Evolutionary conservation across 2,797 vertebrate genomes (phyloP), one percentile per base, ranked within the genome.

Genomic region (Alectoris magna): DNA sequence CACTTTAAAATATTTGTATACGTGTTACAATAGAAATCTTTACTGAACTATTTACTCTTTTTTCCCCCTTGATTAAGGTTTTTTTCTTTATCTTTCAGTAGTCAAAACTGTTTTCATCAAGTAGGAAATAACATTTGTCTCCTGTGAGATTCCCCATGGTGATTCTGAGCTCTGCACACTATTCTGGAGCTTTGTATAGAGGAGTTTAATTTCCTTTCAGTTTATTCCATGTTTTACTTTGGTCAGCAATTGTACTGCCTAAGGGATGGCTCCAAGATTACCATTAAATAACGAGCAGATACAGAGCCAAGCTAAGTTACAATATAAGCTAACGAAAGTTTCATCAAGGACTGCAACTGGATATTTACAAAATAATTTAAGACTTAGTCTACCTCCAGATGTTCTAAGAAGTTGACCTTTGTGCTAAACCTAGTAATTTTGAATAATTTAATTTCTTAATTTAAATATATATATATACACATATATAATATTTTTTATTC

Each of bases 161-260:
- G 24, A 63, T 84, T 88, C 59, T 78, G 60, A 79, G 60, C 5
- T 68, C 24, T 66, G n/a, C 71, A 78, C n/a, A 66, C 0, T 0
- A 36, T 80, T 84, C 39, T 79, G 16, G 34, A 81, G 64, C 34
- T 93, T 86, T 82, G 34, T 48, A 44, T 36, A 67, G 64, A 64
- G 60, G 1, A 75, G 22, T 84, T 93, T 84, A 56, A 94, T 84
- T 92, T 88, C 68, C 63, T 92, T 56, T 84, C 24, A 1, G 1
- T 79, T 81, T 86, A 63, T 81, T 93, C 82, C 8, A n/a, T 60
- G 39, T 44, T 91, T 88, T 76, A 53, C 36, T 92, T 93, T 72
- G 43, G 43, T 93, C 74, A 84, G 76, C 59, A 90, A 73, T 66
- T 56, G 31, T 83, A 84, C 6, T 78, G 34, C 67, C 70, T 73